Conservation (phyloP, 1,140 invertebrate genomes). For the Heliconius nattereri region DNA sequence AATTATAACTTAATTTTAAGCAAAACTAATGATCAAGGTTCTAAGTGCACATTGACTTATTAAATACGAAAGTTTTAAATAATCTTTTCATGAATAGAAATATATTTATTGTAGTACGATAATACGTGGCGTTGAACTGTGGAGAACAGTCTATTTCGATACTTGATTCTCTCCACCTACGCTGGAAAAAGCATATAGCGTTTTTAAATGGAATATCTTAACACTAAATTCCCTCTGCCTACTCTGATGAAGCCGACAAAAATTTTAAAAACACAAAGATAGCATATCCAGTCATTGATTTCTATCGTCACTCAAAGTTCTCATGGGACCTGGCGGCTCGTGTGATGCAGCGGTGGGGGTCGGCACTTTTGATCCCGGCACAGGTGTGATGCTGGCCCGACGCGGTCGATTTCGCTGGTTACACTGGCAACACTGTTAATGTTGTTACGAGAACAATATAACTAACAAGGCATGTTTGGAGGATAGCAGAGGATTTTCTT, state of each 20-base stretch:
- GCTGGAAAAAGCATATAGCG: too few species aligned
- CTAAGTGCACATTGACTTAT: background rate
- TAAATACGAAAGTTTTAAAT: background rate
- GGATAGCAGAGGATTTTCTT: background rate
- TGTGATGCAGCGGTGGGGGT: conserved; percentile 53
- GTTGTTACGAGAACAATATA: conserved; percentile 6
- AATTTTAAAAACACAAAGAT: background rate
- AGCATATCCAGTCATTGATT: background rate
- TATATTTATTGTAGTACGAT: too few species aligned
- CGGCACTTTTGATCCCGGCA: conserved; percentile 61
- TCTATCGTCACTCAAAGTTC: conserved; percentile 55
- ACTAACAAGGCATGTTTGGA: background rate
- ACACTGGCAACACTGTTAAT: conserved; percentile 2
- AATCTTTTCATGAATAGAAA: too few species aligned
- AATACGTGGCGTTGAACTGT: too few species aligned
- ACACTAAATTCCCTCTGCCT: too few species aligned
- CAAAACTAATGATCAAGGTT: background rate
- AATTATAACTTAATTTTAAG: background rate
- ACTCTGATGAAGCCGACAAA: background rate
- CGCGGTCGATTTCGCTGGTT: conserved; percentile 26
- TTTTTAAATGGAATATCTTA: too few species aligned
- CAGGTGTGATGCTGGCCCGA: conserved; percentile 65
- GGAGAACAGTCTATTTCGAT: too few species aligned
- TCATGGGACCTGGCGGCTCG: conserved; percentile 68
- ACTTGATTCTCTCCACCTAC: too few species aligned